Conservation (phyloP, 2,797 vertebrate genomes). For the Sardinella longiceps region DNA sequence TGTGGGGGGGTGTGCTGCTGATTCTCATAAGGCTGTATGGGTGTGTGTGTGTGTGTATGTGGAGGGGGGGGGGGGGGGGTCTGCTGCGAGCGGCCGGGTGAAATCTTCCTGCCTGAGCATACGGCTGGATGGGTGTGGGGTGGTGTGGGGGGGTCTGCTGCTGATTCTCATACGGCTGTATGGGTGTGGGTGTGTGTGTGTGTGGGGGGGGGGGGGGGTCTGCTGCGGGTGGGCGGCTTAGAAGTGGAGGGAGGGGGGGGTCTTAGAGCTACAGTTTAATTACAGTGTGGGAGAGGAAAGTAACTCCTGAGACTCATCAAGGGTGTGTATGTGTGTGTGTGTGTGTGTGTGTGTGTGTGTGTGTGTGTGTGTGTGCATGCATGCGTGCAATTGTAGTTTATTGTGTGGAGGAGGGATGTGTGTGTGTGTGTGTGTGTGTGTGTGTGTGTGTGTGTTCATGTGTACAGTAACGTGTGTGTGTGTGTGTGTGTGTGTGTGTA, state of each 20-base stretch:
- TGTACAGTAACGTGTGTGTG: not conserved
- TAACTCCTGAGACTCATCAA: slow-evolving; percentile 44
- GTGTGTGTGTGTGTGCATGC: not conserved
- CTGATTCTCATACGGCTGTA: slow-evolving; percentile 23
- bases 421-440: not conserved
- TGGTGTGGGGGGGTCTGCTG: no score
- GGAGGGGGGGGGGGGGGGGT: not conserved
- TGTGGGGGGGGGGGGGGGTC: slow-evolving; percentile 36
- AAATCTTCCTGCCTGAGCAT: slow-evolving; percentile 48
- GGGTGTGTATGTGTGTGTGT: slow-evolving; percentile 29
- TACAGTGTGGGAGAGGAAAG: slow-evolving; percentile 68
- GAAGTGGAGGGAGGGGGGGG: not conserved
- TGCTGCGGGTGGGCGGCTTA: no score
- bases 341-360: not conserved
- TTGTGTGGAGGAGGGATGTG: not conserved
- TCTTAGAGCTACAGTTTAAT: slow-evolving; percentile 72
- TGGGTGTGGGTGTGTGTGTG: not conserved
- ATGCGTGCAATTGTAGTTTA: not conserved
- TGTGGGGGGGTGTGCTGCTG: slow-evolving; percentile 21
- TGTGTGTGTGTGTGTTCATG: not conserved
- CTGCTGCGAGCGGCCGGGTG: slow-evolving; percentile 21
- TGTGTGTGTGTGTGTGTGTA: slow-evolving; percentile 8
- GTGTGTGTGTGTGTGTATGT: not conserved
- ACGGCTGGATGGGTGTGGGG: slow-evolving; percentile 26
- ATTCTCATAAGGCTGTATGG: not conserved